Evolutionary conservation across 2,888 invertebrate genomes (phyloP).

Genomic region (Anagyrus pseudococci): DNA sequence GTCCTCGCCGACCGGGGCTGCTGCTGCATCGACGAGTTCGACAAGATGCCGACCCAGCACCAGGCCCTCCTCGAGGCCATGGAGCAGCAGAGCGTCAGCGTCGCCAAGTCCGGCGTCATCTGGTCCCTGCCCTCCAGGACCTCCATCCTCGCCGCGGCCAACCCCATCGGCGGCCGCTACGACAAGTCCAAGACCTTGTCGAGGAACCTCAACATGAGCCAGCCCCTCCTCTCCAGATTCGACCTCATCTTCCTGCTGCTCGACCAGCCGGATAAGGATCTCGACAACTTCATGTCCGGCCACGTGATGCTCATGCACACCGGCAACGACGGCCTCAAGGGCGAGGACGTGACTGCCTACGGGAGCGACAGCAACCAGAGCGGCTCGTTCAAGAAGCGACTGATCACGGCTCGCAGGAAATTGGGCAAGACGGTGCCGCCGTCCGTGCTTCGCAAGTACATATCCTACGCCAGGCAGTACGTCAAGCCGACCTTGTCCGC

Average conservation of each 20-base stretch:
- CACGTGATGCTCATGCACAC: slow-evolving; percentile 83
- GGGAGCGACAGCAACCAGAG: slow-evolving; percentile 12
- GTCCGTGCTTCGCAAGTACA: slow-evolving; percentile 83
- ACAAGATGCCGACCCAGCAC: slow-evolving; percentile 85
- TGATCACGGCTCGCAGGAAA: slow-evolving; percentile 66
- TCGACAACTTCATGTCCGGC: slow-evolving; percentile 78
- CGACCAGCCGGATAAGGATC: slow-evolving; percentile 83
- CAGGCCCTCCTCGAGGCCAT: slow-evolving; percentile 89
- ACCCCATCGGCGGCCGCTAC: slow-evolving; percentile 89
- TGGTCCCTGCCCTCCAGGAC: slow-evolving; percentile 83
- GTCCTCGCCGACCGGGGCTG: slow-evolving; percentile 87
- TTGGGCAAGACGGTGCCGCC: slow-evolving; percentile 76
- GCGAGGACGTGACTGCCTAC: background rate
- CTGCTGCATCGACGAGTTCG: slow-evolving; percentile 95
- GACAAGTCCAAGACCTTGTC: slow-evolving; percentile 85
- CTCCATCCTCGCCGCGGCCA: slow-evolving; percentile 90
- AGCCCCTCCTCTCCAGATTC: slow-evolving; percentile 87
- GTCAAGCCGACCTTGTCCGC: slow-evolving; percentile 79
- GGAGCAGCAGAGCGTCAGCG: slow-evolving; percentile 91
- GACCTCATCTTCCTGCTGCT: slow-evolving; percentile 90
- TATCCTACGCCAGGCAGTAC: slow-evolving; percentile 88
- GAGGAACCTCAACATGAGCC: slow-evolving; percentile 87
- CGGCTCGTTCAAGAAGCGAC: slow-evolving; percentile 43
- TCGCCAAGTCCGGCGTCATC: slow-evolving; percentile 89
- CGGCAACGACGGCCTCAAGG: slow-evolving; percentile 50